phyloP scores from a whole-genome alignment of 2,888 invertebrate genomes.

The Camponotus fellah region DNA sequence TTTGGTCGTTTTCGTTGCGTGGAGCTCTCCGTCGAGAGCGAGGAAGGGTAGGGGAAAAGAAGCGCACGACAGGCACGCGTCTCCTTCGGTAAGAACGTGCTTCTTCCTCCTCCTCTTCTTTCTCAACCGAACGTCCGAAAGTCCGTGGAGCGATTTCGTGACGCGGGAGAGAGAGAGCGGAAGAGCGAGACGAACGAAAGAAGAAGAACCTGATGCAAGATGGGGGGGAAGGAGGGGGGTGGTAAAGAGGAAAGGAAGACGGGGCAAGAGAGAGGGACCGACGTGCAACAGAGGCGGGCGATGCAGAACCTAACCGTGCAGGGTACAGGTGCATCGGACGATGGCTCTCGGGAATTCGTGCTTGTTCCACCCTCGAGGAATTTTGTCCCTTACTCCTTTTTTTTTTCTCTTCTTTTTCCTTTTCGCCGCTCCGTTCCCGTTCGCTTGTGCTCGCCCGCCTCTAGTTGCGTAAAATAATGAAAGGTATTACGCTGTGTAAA shows the following conservation, averaged over 20 bases:
- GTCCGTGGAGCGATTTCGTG: constrained; percentile 67
- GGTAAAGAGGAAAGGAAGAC: constrained; percentile 48
- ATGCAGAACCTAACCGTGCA: constrained; percentile 78
- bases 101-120: constrained; percentile 54
- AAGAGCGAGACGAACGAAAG: constrained; percentile 41
- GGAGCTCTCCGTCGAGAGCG: constrained; percentile 32
- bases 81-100: constrained; percentile 71
- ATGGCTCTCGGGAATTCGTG: constrained; percentile 76
- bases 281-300: constrained; percentile 72
- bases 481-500: constrained; percentile 55
- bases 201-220: constrained; percentile 61
- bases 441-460: constrained; percentile 43
- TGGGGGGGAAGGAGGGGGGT: constrained; percentile 1
- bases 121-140: constrained; percentile 62
- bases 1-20: constrained; percentile 45
- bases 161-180: constrained; percentile 57
- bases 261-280: constrained; percentile 29
- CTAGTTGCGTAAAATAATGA: constrained; percentile 56
- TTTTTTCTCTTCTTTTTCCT: constrained; percentile 46
- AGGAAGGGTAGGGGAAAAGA: constrained; percentile 67
- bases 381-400: constrained; percentile 59
- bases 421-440: constrained; percentile 57
- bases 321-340: constrained; percentile 79
- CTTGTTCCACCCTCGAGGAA: constrained; percentile 73
- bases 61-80: constrained; percentile 81